Evolutionary conservation across 2,888 invertebrate genomes (phyloP).

Genomic region (Argyresthia albistria): DNA sequence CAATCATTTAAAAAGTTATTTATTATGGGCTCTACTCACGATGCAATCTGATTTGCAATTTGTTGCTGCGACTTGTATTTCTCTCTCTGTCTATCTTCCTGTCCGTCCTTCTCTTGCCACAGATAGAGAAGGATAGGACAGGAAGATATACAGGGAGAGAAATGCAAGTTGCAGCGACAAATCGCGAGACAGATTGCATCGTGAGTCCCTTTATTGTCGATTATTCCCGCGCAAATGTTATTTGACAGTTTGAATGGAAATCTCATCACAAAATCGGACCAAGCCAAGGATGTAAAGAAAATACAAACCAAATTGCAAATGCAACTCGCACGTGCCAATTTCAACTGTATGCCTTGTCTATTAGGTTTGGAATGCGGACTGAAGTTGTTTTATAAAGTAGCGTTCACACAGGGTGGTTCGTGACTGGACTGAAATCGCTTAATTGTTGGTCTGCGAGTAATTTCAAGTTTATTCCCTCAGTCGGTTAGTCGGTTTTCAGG

Average conservation of each 20-base stretch:
- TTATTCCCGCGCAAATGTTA: constrained; percentile 9
- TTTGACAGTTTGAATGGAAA: constrained; percentile 26
- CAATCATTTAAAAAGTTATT: too few species aligned
- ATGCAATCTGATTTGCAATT: too few species aligned
- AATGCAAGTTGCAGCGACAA: too few species aligned
- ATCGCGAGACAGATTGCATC: too few species aligned
- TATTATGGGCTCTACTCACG: too few species aligned
- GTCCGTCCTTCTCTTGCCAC: too few species aligned
- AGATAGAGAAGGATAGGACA: too few species aligned
- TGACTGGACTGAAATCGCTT: constrained; percentile 4
- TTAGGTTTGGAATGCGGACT: neutral
- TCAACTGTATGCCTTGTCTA: neutral
- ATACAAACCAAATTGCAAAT: neutral
- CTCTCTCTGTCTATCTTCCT: too few species aligned
- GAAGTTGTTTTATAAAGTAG: neutral
- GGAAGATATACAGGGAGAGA: too few species aligned
- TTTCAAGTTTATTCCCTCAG: constrained; percentile 3
- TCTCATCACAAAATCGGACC: constrained; percentile 9
- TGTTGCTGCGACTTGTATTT: too few species aligned
- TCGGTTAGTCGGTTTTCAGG: constrained; percentile 3
- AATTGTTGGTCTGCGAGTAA: constrained; percentile 1
- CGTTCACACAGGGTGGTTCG: neutral
- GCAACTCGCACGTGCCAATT: neutral
- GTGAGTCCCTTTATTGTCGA: too few species aligned
- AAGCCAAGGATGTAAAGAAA: neutral